Evolutionary conservation across 2,797 vertebrate species (phyloP), one percentile per base, ranked within the genome.

Genomic region (Danio tinwini): DNA sequence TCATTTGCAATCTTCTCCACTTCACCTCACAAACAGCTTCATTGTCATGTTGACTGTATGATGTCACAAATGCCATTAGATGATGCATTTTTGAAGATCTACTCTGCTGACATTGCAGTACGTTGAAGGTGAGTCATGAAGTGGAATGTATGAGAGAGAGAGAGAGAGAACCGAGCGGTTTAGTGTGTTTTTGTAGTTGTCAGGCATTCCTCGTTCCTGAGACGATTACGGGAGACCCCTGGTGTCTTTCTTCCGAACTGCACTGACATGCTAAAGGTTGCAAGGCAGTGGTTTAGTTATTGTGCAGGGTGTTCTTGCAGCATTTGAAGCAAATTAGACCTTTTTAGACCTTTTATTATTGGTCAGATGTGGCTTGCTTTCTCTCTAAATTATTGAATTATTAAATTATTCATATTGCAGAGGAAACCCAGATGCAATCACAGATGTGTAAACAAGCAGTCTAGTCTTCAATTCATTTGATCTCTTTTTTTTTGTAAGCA

Each of bases 151-250:
- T 39, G 68, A 79, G 45, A 5, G 14, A n/a, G n/a, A n/a, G n/a
- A n/a, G n/a, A n/a, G n/a, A n/a, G n/a, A n/a, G n/a, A n/a, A n/a
- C n/a, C n/a, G n/a, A n/a, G 50, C 56, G 50, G 56, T 78, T 83
- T 85, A 70, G 80, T 83, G 81, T 85, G 37, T 63, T 62, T 12
- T 72, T 62, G 16, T 40, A 62, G 45, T 13, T 17, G 50, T 7
- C 10, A 50, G 59, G 59, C 45, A 17, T 83, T 83, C 82, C 81
- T 82, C 11, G 29, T 29, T 3, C 19, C 65, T 85, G 67, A 79
- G 82, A 64, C 81, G 70, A 86, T 81, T 76, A 53, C 37, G 73
- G 83, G 92, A 72, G 91, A 90, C 92, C 29, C 89, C 88, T 91
- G 84, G 87, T 78, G 92, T 85, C 67, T 10, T 39, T 87, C 8